Conservation (phyloP, 2,113 vertebrate genomes). For the Malurus elegans region DNA sequence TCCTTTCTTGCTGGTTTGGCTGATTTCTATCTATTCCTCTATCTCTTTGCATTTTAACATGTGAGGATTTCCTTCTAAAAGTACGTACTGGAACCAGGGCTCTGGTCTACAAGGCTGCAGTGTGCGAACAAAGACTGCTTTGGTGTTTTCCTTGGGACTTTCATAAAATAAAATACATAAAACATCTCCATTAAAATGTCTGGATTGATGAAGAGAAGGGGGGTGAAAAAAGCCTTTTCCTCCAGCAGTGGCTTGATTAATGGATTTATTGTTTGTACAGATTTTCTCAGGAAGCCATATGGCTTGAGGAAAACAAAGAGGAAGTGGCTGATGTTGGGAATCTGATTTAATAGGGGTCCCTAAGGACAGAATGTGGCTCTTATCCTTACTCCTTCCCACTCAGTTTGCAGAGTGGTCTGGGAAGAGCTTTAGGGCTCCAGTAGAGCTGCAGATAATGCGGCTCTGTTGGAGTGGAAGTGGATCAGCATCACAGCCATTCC, state of each 20-base stretch:
- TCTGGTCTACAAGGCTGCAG: neutral
- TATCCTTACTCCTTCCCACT: slow-evolving; percentile 21
- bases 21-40: neutral
- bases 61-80: neutral
- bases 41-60: neutral
- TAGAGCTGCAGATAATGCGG: neutral
- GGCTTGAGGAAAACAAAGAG: slow-evolving; percentile 47
- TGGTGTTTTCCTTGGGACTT: neutral
- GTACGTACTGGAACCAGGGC: fast-evolving
- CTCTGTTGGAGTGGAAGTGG: neutral
- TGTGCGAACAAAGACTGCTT: neutral
- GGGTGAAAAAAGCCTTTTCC: neutral
- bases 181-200: neutral
- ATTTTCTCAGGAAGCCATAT: slow-evolving; percentile 57
- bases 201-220: neutral
- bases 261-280: slow-evolving; percentile 55
- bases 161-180: slow-evolving; percentile 4
- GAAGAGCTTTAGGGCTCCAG: neutral
- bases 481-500: neutral
- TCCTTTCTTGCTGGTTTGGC: neutral
- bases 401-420: neutral
- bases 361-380: slow-evolving; percentile 32
- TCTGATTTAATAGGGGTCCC: slow-evolving; percentile 38
- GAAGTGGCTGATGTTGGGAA: slow-evolving; percentile 38
- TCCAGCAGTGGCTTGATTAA: slow-evolving; percentile 40